Percentiles rank a stretch among this genome's conserved stretches.
phyloP scores from a whole-genome alignment of 2,888 invertebrate species.

The Lydus trimaculatus region DNA sequence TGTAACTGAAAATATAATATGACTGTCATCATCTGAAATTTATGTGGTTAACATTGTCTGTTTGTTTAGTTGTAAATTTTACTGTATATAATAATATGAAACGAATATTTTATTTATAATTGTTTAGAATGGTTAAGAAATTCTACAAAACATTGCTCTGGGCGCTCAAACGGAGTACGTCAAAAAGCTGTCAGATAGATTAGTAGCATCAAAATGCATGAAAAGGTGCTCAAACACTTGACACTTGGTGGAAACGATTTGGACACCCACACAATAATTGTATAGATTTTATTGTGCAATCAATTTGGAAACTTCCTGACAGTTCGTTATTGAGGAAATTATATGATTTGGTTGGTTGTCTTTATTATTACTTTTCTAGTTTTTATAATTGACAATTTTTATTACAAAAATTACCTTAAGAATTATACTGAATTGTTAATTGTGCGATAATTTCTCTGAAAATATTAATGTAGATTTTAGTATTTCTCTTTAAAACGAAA shows the following conservation, averaged over 20 bases:
- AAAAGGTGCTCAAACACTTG: no score
- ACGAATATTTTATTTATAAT: not conserved
- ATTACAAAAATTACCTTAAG: not conserved
- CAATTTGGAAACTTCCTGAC: conserved; percentile 13
- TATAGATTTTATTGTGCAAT: conserved; percentile 6
- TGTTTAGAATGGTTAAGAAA: not conserved
- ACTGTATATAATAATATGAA: not conserved
- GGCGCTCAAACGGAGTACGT: no score
- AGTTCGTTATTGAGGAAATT: conserved; percentile 13
- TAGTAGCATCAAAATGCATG: no score
- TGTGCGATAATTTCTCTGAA: no score
- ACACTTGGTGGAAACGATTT: no score
- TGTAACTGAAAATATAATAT: conserved; percentile 9
- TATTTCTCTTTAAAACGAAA: no score
- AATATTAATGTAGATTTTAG: no score
- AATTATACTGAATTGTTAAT: not conserved
- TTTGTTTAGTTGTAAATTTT: not conserved
- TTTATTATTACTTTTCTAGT: conserved; percentile 13
- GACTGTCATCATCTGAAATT: not conserved
- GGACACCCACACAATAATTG: no score
- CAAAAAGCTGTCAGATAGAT: no score
- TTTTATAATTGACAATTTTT: not conserved
- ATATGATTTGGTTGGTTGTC: conserved; percentile 10
- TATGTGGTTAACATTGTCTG: conserved; percentile 1
- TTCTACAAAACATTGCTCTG: not conserved